These are phyloP conservation scores for Bombycilla garrulus DNA, from an alignment of 2,113 vertebrate species.

Conservation along the genomic window DNA sequence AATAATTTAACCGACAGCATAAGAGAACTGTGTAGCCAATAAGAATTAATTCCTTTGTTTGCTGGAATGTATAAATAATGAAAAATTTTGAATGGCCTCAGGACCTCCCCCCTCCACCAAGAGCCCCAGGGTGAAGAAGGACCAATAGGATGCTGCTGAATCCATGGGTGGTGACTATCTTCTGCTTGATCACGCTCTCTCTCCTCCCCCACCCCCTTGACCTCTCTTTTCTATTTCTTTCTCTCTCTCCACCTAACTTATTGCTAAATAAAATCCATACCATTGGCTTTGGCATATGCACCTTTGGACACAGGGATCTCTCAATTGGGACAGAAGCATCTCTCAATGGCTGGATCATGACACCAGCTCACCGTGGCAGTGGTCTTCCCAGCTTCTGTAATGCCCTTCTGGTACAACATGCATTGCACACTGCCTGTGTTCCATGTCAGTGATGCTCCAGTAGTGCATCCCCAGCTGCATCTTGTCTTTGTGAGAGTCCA, in stretches of 20 bases:
- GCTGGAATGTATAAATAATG: background rate
- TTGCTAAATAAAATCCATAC: background rate
- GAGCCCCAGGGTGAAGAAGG: background rate
- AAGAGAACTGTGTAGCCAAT: background rate
- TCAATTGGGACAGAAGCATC: background rate
- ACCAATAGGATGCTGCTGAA: background rate
- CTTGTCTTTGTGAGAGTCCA: background rate
- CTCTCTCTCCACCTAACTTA: background rate
- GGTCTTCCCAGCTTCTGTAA: background rate
- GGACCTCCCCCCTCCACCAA: accelerated
- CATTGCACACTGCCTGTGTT: background rate
- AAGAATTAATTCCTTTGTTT: background rate
- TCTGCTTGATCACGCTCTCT: background rate
- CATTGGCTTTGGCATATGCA: background rate
- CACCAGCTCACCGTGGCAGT: background rate
- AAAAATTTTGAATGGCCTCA: background rate
- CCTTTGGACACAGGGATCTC: background rate
- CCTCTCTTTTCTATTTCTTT: background rate
- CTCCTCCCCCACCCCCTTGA: too few relatives aligned
- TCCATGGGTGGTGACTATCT: accelerated
- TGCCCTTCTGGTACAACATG: background rate
- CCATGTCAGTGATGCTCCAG: background rate
- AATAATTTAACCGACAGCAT: background rate
- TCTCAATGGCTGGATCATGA: too few relatives aligned
- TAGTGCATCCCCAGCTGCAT: too few relatives aligned